Base-by-base conservation (phyloP, 2,888 invertebrate genomes). In the Clunio marinus region DNA sequence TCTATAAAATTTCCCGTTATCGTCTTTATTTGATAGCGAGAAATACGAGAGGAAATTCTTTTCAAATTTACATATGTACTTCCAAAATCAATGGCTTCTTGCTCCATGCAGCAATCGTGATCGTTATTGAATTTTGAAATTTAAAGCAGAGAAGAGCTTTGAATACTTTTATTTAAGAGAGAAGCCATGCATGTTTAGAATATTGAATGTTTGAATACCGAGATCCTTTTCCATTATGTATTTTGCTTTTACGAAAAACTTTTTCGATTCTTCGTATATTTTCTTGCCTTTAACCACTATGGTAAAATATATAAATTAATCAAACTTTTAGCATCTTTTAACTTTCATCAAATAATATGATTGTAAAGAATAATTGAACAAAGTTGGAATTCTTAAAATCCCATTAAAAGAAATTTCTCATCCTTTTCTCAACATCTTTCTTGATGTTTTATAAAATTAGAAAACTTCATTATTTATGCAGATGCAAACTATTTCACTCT, bases 41-140 rank as follows among this genome's bases (percentile, higher is more conserved):
- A n/a, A n/a, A n/a, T n/a, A n/a, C n/a, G n/a, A 51, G 51, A 7
- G 32, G 8, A 32, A 51, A 22, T 51, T 22, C 22, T 22, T 51
- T 51, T 51, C 22, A 17, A 51, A 51, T 51, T 51, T 51, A 51
- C 51, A 51, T 51, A n/a, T n/a, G n/a, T n/a, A n/a, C n/a, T n/a
- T n/a, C 22, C 51, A 51, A 8, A 41, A 41, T 41, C 41, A 41
- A 41, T 22, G 51, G 13, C 7, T 7, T 51, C 51, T 51, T 51
- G 8, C 45, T 45, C n/a, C 15, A 7, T n/a, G 4, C 45, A 15
- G n/a, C 51, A 20, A 5, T 51, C 51, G 51, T n/a, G n/a, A 51
- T 7, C 17, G 15, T 45, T 5, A 10, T 15, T 15, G 5, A 45
- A 15, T 22, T n/a, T 51, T 32, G 35, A 51, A 51, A 51, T 51